A percentile compares a stretch with the other conserved stretches of the same genome.
These are phyloP conservation scores for Lichenostomus cassidix DNA, from an alignment of 2,113 vertebrate genomes.

Conservation along the genomic window DNA sequence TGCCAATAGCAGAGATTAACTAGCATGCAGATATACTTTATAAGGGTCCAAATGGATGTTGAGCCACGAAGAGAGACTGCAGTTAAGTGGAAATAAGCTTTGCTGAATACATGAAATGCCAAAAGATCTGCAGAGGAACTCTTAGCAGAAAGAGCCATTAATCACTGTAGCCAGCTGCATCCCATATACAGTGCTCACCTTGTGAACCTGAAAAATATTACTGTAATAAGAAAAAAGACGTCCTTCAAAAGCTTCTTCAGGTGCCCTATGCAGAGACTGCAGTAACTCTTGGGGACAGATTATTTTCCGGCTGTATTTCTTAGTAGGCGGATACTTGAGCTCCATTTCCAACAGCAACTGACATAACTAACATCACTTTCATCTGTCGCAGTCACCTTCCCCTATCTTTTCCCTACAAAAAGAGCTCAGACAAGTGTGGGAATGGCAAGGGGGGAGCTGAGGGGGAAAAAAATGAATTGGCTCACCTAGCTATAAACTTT, in stretches of 20 bases:
- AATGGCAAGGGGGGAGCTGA: neutral
- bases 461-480: neutral
- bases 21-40: constrained; percentile 38
- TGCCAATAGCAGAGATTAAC: constrained; percentile 26
- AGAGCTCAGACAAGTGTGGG: neutral
- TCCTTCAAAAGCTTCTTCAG: constrained; percentile 59
- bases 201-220: constrained; percentile 65
- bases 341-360: constrained; percentile 30
- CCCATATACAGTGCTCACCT: constrained; percentile 43
- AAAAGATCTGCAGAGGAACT: constrained; percentile 44
- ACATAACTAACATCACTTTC: constrained; percentile 46
- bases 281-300: constrained; percentile 61
- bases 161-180: constrained; percentile 60
- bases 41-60: constrained; percentile 11
- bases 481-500: neutral
- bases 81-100: constrained; percentile 52
- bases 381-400: constrained; percentile 41
- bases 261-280: constrained; percentile 37
- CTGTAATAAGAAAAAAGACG: constrained; percentile 58
- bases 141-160: constrained; percentile 38
- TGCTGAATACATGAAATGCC: constrained; percentile 54
- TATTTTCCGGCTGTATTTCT: constrained; percentile 58
- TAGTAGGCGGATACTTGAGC: constrained; percentile 13
- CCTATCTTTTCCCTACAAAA: constrained; percentile 15
- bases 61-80: neutral